Evolutionary conservation across 23 tunicate genomes (phyloP).

Genomic region (Trididemnum nubilum): DNA sequence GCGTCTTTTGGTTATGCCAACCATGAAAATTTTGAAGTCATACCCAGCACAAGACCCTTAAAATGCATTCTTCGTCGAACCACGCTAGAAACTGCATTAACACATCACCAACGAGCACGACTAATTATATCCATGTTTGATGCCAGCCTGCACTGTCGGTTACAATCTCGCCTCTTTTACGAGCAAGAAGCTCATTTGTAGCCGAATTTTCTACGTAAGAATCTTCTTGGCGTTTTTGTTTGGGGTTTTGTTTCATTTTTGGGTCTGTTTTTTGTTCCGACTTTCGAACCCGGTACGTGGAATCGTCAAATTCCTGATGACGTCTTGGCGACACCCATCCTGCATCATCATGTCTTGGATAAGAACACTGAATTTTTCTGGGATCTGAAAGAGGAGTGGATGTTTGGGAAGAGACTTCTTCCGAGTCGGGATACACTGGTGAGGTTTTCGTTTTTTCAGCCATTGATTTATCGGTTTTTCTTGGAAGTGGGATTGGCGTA

Average conservation of each 20-base stretch:
- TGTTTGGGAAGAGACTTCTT: background rate
- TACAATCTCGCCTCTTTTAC: background rate
- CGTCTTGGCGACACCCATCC: background rate
- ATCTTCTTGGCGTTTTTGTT: background rate
- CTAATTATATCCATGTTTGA: slow-evolving; percentile 22
- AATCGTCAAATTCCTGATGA: slow-evolving; percentile 12
- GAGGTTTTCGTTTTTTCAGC: too few relatives aligned
- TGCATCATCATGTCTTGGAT: background rate
- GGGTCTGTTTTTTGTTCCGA: background rate
- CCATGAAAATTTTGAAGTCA: too few relatives aligned
- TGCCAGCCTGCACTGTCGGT: background rate
- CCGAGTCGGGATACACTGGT: background rate
- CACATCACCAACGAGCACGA: too few relatives aligned
- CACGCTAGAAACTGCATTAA: too few relatives aligned
- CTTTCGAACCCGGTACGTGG: slow-evolving; percentile 27
- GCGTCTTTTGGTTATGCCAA: too few relatives aligned
- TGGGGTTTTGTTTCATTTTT: background rate
- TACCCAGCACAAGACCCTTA: too few relatives aligned
- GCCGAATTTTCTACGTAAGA: too few relatives aligned
- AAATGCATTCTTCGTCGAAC: too few relatives aligned
- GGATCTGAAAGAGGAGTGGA: background rate
- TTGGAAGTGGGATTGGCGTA: background rate
- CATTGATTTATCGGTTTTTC: background rate
- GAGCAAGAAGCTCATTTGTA: background rate
- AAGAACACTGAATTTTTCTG: background rate